Percentiles rank a stretch among this genome's conserved stretches.
These are phyloP conservation scores for Sycobia sp. DNA, from an alignment of 1,140 invertebrate genomes.

Conservation along the genomic window DNA sequence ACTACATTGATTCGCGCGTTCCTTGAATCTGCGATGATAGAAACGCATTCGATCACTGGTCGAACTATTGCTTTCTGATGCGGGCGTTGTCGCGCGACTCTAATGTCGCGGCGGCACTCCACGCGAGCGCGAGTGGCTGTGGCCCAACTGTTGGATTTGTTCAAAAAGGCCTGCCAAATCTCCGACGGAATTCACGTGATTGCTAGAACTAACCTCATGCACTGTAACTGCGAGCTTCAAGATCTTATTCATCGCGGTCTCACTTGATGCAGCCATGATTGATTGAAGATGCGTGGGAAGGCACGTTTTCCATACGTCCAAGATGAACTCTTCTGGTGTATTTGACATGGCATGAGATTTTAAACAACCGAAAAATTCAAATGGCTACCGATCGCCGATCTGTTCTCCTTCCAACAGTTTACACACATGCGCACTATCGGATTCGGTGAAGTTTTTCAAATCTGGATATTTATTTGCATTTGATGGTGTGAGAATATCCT, in stretches of 20 bases:
- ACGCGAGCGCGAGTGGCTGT: too few species aligned
- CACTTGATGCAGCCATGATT: background rate
- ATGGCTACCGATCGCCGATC: too few species aligned
- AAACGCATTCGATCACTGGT: constrained; percentile 7
- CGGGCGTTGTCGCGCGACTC: background rate
- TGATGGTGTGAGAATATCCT: too few species aligned
- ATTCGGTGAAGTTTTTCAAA: too few species aligned
- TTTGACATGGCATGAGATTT: background rate
- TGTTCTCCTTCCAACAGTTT: background rate
- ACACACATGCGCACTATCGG: background rate
- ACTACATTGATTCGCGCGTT: constrained; percentile 3
- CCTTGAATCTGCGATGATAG: constrained; percentile 3
- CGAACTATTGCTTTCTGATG: background rate
- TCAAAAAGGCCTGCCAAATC: too few species aligned
- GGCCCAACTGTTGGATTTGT: too few species aligned
- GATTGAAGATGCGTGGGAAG: too few species aligned
- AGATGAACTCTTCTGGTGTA: background rate
- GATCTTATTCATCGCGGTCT: background rate
- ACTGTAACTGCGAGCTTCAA: background rate
- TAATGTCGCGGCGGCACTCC: background rate
- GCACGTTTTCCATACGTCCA: too few species aligned
- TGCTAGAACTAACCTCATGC: constrained; percentile 5
- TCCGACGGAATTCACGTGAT: background rate
- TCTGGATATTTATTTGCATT: too few species aligned
- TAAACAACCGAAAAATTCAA: too few species aligned